Conservation (phyloP, 1,140 invertebrate genomes). For the Bombus confusus region DNA sequence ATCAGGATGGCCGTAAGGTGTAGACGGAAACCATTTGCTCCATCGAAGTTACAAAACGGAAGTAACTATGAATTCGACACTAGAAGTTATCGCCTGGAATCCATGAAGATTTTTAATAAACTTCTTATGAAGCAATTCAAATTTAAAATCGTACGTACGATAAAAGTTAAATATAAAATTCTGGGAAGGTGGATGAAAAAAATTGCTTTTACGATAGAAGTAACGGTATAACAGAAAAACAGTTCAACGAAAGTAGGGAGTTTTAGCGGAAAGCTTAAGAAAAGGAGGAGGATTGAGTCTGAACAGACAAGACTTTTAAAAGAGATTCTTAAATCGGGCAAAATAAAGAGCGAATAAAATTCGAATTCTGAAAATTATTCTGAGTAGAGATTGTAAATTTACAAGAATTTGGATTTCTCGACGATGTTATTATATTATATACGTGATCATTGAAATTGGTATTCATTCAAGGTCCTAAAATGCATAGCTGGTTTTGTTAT, state of each 20-base stretch:
- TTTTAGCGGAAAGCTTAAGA: background rate
- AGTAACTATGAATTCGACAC: background rate
- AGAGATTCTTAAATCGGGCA: background rate
- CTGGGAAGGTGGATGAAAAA: background rate
- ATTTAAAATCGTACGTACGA: background rate
- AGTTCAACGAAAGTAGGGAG: background rate
- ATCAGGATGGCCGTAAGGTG: constrained; percentile 3
- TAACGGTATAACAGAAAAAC: background rate
- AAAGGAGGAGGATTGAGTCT: background rate
- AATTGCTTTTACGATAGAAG: background rate
- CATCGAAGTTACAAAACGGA: background rate
- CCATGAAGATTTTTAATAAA: background rate
- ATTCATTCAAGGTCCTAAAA: constrained; percentile 26
- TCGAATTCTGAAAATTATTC: background rate
- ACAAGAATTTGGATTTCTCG: background rate
- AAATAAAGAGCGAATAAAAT: background rate
- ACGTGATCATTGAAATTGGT: background rate
- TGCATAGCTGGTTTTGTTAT: background rate
- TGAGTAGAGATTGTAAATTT: background rate
- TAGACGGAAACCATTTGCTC: background rate
- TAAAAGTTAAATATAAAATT: background rate
- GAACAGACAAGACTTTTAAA: background rate
- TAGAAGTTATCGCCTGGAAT: background rate
- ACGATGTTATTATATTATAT: too few relatives aligned
- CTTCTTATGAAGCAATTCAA: background rate